Evolutionary conservation across 1,140 invertebrate species (phyloP).

Genomic region (Heliconius melpomene): DNA sequence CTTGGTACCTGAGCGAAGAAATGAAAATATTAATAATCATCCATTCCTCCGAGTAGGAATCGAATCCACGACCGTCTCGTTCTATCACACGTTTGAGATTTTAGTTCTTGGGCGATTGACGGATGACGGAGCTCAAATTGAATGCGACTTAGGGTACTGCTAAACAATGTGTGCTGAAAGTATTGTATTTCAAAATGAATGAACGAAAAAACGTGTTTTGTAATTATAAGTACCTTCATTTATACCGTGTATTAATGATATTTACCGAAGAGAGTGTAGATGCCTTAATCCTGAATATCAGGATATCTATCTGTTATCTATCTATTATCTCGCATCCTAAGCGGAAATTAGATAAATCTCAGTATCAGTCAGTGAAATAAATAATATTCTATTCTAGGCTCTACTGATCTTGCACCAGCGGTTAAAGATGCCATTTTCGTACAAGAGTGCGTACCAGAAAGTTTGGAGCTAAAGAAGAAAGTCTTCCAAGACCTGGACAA

Average conservation of each 20-base stretch:
- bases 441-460: constrained; percentile 97
- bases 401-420: constrained; percentile 84
- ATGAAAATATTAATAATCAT: too few relatives aligned
- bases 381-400: constrained; percentile 79
- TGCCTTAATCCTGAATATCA: neutral
- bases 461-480: constrained; percentile 91
- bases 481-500: constrained; percentile 90
- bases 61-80: too few relatives aligned
- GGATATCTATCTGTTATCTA: neutral
- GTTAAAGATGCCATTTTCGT: constrained; percentile 88
- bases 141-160: too few relatives aligned
- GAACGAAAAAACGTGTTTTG: too few relatives aligned
- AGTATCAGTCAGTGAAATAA: neutral
- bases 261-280: neutral
- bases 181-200: too few relatives aligned
- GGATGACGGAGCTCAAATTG: too few relatives aligned
- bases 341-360: neutral
- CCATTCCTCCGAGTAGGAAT: too few relatives aligned
- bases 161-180: too few relatives aligned
- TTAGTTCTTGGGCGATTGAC: neutral
- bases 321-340: neutral
- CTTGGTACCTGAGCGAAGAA: too few relatives aligned
- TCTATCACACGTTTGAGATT: too few relatives aligned
- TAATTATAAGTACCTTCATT: too few relatives aligned
- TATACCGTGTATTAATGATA: neutral